Evolutionary conservation across 2,888 invertebrate species (phyloP), one percentile per base, ranked within the genome.

Genomic region (Scaptomyza parva): DNA sequence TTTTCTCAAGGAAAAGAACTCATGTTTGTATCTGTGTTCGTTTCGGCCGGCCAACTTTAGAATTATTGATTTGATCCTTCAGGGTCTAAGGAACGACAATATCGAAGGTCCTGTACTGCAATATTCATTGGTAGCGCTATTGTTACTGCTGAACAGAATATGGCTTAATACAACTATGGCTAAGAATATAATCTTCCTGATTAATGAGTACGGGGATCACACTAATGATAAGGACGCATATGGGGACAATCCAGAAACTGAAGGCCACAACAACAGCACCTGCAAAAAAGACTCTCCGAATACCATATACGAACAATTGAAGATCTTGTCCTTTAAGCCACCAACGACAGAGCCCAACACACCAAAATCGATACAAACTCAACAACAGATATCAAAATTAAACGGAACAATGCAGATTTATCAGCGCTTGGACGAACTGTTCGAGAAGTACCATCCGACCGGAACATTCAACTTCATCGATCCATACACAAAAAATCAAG

Each of bases 111-210:
- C 62, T 0, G 18, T 89, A 1, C 90, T 89, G 44, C 64, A 70
- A 1, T 79, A 78, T 8, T 65, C 82, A 0, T 61, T 91, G 14
- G 57, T 71, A 0, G 28, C 74, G 9, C 57, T 89, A 7, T 76
- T 74, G 7, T 47, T 89, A 39, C 41, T 91, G 14, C 68, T 90
- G 8, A 76, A 76, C 4, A 90, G 88, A 60, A n/a, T n/a, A n/a
- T n/a, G n/a, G 9, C 63, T 1, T 9, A 3, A 8, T 7, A 26
- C 5, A 0, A 14, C 50, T 0, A 14, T 43, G 0, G 20, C 53
- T 0, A 5, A 17, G 2, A 58, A 62, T 22, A 18, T 81, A n/a
- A 11, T 87, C 2, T 28, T 8, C 0, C 18, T 50, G 0, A 41
- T 86, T 9, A 83, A 70, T 5, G n/a, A 14, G 0, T 62, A 39